Base-by-base conservation (phyloP, 2,797 vertebrate genomes). In the Heterohyrax brucei region DNA sequence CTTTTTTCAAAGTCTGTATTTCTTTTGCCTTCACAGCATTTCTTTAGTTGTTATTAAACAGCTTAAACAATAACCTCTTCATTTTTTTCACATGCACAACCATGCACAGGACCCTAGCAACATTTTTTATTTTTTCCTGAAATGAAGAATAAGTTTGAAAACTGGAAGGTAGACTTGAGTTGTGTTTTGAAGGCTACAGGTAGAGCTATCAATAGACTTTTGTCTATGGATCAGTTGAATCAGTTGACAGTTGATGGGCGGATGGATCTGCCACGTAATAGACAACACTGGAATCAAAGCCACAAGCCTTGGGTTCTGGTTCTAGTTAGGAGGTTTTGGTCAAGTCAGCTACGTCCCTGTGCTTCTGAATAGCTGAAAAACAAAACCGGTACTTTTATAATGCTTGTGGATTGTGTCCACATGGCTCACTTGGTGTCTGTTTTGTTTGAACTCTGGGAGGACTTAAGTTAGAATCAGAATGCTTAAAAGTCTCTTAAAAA, bases 401-500 rank as follows among this genome's bases (percentile, higher is more conserved):
- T 72, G 19, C 21, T 88, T 84, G 56, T 19, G 44, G 56, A 14
- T 48, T 83, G 0, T 48, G 14, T 92, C 72, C 64, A 68, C 10
- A 33, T 66, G 48, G 59, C 39, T 89, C 44, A 76, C 59, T 88
- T n/a, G 53, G 12, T 50, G 10, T 64, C 26, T 48, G 14, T 84
- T 78, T 87, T 62, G 46, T 59, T 22, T 50, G 48, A 39, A 89
- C 46, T 91, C 53, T 72, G 39, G 93, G 30, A 92, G 7, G 26
- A 64, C 85, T 75, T 92, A 92, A 91, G 28, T 93, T 50, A 91
- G 53, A 92, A 66, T 78, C 61, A 82, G n/a, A 93, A 88, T 85
- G 24, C 46, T 91, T 97, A 66, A 82, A 77, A 84, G 56, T 73
- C 30, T 77, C 75, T 95, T 80, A 33, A 75, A 77, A 91, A n/a